Percentiles rank a stretch among this genome's conserved stretches.
These are phyloP conservation scores for Horisme vitalbata DNA, from an alignment of 2,888 invertebrate species.

Conservation along the genomic window DNA sequence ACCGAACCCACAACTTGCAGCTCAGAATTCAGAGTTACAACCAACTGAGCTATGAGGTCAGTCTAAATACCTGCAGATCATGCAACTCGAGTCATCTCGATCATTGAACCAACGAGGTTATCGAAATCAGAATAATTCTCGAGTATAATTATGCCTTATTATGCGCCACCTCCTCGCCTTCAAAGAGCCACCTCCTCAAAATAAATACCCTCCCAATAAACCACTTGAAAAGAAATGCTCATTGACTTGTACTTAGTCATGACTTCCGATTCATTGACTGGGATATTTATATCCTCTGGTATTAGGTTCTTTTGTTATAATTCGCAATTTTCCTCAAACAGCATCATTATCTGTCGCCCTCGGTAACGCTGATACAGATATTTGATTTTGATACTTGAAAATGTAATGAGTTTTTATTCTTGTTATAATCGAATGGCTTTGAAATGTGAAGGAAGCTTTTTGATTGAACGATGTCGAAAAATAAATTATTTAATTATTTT, in stretches of 20 bases:
- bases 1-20: no score
- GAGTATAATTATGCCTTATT: no score
- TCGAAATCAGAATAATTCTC: no score
- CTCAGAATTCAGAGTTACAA: no score
- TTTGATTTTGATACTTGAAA: constrained; percentile 9
- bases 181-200: background rate
- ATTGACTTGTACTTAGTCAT: constrained; percentile 26
- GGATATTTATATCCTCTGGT: constrained; percentile 31
- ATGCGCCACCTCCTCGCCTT: no score
- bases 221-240: constrained; percentile 22
- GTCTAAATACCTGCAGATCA: no score
- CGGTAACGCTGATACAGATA: constrained; percentile 21
- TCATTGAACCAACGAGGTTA: no score
- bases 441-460: no score
- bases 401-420: background rate
- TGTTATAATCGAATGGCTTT: background rate
- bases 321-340: constrained; percentile 26
- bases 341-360: constrained; percentile 26
- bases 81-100: no score
- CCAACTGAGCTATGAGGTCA: no score
- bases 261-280: constrained; percentile 32
- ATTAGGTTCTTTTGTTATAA: constrained; percentile 28
- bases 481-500: no score
- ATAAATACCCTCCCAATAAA: constrained; percentile 19
- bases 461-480: no score